Conservation (phyloP, 2,113 vertebrate genomes). For the Ochotona princeps region DNA sequence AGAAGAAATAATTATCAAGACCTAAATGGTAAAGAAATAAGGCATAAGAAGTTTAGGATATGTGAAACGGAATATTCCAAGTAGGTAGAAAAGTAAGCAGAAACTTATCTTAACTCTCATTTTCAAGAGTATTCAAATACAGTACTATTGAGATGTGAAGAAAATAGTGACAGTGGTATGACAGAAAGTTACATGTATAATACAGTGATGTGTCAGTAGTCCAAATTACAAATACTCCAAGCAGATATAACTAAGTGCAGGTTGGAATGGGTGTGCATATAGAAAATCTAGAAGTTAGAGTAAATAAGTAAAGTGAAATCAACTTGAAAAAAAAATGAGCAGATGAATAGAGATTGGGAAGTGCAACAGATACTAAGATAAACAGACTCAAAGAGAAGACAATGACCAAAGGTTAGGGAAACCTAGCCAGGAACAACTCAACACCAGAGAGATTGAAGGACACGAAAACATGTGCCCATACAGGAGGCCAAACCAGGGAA, state of each 20-base stretch:
- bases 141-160: not conserved
- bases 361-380: constrained; percentile 40
- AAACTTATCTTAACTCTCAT: not conserved
- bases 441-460: not conserved
- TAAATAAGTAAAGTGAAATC: constrained; percentile 22
- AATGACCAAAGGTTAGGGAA: not conserved
- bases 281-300: not conserved
- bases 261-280: not conserved
- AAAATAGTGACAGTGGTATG: not conserved
- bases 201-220: not conserved
- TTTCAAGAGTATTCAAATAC: not conserved
- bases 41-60: not conserved
- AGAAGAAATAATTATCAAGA: constrained; percentile 5
- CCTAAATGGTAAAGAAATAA: not conserved
- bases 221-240: not conserved
- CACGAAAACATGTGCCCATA: not conserved
- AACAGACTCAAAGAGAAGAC: constrained; percentile 22
- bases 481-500: not conserved
- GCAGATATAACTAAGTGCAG: not conserved
- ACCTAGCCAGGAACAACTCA: constrained; percentile 50
- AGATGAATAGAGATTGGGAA: not conserved
- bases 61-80: not conserved
- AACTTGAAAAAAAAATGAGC: constrained; percentile 1
- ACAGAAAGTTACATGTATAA: not conserved
- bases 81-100: not conserved